phyloP scores from a whole-genome alignment of 2,797 vertebrate genomes.

The Typhlichthys subterraneus region DNA sequence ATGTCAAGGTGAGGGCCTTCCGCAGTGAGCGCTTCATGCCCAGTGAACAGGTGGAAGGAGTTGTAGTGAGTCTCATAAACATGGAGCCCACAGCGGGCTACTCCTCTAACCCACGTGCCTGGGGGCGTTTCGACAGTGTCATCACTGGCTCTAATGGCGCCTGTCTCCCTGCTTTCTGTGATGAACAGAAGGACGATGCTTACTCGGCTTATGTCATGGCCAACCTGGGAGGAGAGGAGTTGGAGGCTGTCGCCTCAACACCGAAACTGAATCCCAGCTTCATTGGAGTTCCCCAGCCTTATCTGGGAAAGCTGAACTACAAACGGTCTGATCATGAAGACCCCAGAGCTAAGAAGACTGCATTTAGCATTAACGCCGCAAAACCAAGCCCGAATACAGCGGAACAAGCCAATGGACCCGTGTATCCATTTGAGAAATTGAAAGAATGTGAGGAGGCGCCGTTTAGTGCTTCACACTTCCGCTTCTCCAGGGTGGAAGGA shows the following conservation, averaged over 20 bases:
- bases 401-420: constrained; percentile 91
- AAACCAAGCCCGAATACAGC: constrained; percentile 87
- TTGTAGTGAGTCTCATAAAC: constrained; percentile 92
- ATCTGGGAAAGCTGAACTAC: constrained; percentile 91
- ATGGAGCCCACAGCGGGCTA: constrained; percentile 91
- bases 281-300: constrained; percentile 91
- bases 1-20: constrained; percentile 92
- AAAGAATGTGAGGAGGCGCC: constrained; percentile 91
- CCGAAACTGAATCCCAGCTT: constrained; percentile 90
- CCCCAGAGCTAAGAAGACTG: constrained; percentile 87
- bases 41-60: constrained; percentile 93
- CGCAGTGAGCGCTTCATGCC: constrained; percentile 92
- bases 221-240: constrained; percentile 92
- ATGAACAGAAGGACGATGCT: constrained; percentile 87
- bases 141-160: constrained; percentile 90
- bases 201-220: constrained; percentile 92
- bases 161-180: constrained; percentile 95
- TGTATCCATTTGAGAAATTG: constrained; percentile 90
- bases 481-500: constrained; percentile 94
- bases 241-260: constrained; percentile 88
- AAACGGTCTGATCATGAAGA: constrained; percentile 91
- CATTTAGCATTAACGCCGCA: constrained; percentile 92
- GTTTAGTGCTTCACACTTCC: constrained; percentile 88
- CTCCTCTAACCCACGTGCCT: constrained; percentile 91
- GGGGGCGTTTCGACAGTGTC: constrained; percentile 95